Evolutionary conservation across 2,113 vertebrate genomes (phyloP).

Genomic region (Pteruthius melanotis): DNA sequence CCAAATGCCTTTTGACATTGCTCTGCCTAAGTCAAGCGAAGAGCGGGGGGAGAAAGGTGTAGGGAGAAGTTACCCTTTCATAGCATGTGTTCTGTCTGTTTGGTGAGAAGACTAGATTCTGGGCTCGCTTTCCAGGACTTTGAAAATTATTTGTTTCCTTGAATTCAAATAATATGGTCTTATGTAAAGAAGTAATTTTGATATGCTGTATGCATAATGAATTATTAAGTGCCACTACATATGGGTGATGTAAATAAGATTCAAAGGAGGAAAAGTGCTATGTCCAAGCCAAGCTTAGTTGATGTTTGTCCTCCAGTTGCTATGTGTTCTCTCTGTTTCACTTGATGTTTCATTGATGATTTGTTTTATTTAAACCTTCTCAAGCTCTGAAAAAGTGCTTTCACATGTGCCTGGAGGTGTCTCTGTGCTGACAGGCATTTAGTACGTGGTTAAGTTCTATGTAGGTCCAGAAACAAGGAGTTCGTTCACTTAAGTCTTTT

Average conservation of each 20-base stretch:
- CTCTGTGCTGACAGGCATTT: neutral
- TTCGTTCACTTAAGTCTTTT: neutral
- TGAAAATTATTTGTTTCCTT: neutral
- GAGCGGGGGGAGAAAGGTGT: neutral
- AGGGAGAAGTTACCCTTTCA: neutral
- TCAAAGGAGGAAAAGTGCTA: neutral
- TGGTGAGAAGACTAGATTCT: neutral
- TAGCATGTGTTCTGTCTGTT: neutral
- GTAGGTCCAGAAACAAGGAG: neutral
- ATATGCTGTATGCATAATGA: neutral
- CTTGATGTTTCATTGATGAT: neutral
- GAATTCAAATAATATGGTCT: neutral
- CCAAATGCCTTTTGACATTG: constrained; percentile 22
- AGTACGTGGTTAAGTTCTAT: rapidly evolving
- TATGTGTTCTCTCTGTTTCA: neutral
- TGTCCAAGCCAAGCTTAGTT: neutral
- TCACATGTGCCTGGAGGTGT: neutral
- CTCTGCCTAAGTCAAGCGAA: neutral
- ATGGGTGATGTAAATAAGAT: neutral
- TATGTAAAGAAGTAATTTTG: neutral
- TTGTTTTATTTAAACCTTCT: neutral
- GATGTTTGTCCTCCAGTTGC: neutral
- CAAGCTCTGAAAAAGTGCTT: neutral
- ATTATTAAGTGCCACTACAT: neutral
- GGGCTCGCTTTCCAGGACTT: neutral